Conservation (phyloP, 2,888 invertebrate genomes). For the Hirtodrosophila cameraria region DNA sequence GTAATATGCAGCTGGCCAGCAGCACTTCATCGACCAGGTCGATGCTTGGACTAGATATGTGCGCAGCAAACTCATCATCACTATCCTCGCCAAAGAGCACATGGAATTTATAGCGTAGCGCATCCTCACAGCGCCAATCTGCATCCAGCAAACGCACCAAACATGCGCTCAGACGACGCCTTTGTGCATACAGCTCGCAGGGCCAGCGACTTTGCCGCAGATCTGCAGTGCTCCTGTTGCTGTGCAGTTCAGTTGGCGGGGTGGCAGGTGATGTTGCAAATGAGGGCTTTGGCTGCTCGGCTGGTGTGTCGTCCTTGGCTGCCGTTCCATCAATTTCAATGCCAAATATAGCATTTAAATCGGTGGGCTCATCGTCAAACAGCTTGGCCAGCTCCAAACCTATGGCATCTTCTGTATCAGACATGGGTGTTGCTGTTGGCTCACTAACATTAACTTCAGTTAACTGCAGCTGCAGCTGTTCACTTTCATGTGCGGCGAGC, state of each 20-base stretch:
- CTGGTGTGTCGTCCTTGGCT: background rate
- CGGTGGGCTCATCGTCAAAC: constrained; percentile 76
- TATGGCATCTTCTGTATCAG: constrained; percentile 65
- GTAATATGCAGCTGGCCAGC: constrained; percentile 78
- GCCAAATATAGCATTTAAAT: constrained; percentile 81
- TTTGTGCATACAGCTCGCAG: constrained; percentile 80
- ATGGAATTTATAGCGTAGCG: constrained; percentile 70
- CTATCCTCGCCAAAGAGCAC: constrained; percentile 81
- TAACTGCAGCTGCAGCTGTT: constrained; percentile 9
- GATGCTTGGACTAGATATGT: constrained; percentile 77
- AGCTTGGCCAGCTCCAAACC: constrained; percentile 75
- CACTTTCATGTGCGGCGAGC: constrained; percentile 51
- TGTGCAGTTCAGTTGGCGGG: constrained; percentile 2
- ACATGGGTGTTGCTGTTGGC: constrained; percentile 10
- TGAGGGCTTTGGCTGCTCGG: constrained; percentile 1
- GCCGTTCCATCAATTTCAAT: constrained; percentile 50
- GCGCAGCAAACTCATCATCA: constrained; percentile 80
- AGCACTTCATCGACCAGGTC: constrained; percentile 80
- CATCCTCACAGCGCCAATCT: constrained; percentile 79
- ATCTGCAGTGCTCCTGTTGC: constrained; percentile 28
- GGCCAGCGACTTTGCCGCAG: constrained; percentile 81
- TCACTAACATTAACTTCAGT: background rate
- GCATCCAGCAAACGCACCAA: constrained; percentile 73
- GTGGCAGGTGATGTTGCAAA: constrained; percentile 32
- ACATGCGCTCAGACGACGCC: constrained; percentile 65